phyloP scores from a whole-genome alignment of 2,113 vertebrate species.

The Pica pica region DNA sequence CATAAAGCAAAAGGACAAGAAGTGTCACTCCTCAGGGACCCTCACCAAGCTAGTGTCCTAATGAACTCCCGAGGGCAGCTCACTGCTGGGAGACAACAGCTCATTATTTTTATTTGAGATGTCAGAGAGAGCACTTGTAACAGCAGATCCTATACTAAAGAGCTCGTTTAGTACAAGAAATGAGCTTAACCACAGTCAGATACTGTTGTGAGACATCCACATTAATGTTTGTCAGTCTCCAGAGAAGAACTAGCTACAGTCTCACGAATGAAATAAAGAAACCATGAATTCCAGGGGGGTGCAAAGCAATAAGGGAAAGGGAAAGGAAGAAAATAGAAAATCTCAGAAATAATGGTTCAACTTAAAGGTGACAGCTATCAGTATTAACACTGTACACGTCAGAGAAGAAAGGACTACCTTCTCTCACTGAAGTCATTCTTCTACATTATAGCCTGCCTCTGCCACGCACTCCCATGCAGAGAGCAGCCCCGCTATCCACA shows the following conservation, averaged over 20 bases:
- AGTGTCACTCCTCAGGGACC: not conserved
- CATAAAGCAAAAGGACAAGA: not conserved
- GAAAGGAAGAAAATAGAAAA: not conserved
- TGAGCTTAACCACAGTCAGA: not conserved
- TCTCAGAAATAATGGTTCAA: not conserved
- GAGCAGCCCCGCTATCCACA: rapidly evolving
- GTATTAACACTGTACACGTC: not conserved
- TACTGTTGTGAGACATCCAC: not conserved
- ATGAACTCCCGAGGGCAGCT: not conserved
- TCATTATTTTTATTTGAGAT: conserved; percentile 16
- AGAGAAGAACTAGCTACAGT: not conserved
- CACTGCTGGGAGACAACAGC: not conserved
- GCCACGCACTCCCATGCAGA: not conserved
- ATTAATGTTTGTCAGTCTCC: rapidly evolving
- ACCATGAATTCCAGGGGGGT: not conserved
- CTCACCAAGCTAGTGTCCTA: not conserved
- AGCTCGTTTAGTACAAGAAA: not conserved
- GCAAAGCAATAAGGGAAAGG: not conserved
- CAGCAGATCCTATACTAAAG: not conserved
- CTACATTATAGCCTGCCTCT: not conserved
- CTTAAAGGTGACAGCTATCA: not conserved
- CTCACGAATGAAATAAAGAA: not conserved
- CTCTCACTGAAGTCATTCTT: not conserved
- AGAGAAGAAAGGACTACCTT: not conserved
- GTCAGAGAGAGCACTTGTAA: not conserved